Conservation (phyloP, 2,113 vertebrate species). For the Lepus timidus region DNA sequence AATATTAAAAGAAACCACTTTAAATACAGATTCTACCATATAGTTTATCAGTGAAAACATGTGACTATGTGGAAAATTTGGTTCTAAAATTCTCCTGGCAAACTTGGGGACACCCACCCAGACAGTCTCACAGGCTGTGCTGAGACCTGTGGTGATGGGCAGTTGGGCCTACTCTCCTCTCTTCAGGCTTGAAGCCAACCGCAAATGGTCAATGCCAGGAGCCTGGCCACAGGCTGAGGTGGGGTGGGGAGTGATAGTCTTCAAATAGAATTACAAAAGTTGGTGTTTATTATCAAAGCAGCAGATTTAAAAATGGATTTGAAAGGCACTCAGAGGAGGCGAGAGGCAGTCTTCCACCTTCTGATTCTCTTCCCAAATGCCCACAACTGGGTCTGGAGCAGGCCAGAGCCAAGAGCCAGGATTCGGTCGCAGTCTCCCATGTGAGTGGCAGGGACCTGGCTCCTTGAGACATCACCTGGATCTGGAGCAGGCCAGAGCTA, state of each 20-base stretch:
- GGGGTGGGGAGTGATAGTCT: not conserved
- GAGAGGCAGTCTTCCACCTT: too few relatives aligned
- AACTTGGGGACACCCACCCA: rapidly evolving
- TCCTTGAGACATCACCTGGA: too few relatives aligned
- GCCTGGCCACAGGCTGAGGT: not conserved
- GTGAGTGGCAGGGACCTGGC: too few relatives aligned
- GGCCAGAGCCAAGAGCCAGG: too few relatives aligned
- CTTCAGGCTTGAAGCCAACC: not conserved
- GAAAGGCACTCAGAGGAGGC: too few relatives aligned
- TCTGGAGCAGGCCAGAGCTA: too few relatives aligned
- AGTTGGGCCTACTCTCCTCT: not conserved
- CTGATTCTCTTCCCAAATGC: too few relatives aligned
- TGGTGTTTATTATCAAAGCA: not conserved
- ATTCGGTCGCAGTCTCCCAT: too few relatives aligned
- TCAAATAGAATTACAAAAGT: not conserved
- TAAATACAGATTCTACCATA: not conserved
- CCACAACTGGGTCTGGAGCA: too few relatives aligned
- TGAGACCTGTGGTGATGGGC: not conserved
- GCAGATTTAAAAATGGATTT: too few relatives aligned
- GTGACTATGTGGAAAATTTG: not conserved
- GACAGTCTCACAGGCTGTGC: not conserved
- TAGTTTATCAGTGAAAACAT: not conserved
- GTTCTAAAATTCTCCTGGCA: not conserved
- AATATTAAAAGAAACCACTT: not conserved
- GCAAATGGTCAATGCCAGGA: not conserved